Evolutionary conservation across 92 coral and sea anemone species (phyloP), one percentile per base, ranked within the genome.

Genomic region (Parazoanthus atlanticus): DNA sequence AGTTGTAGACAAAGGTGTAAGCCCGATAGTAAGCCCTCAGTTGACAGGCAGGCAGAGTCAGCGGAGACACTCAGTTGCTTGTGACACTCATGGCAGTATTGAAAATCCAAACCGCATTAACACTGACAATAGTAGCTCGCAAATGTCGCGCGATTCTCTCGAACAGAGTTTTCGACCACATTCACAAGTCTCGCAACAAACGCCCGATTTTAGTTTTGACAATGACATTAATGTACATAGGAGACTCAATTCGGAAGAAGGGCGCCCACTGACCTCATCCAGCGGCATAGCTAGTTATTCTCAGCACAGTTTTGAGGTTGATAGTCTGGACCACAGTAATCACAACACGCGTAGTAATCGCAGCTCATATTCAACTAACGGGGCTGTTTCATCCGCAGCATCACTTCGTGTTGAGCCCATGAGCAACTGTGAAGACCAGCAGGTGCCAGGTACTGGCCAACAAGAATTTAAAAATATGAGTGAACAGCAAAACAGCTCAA

Each of bases 1-100:
- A 76, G 80, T 90, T 74, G 81, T n/a, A 74, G 93, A 95, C 79
- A 91, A 86, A 70, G 90, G 98, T 32, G 88, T 88, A 26, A 95
- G 96, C 81, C 98, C 96, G 3, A 87, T 93, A 12, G 38, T 25
- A 0, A 43, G 65, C 67, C 87, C 78, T 84, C 65, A 29, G 5
- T 7, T 46, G 32, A 69, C 46, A 16, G 78, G 13, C 13, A 28
- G 26, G 10, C 47, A n/a, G 21, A 17, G 12, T 41, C 38, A 5
- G 52, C 38, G 36, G 56, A 70, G 40, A 16, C 76, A 29, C 28
- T 84, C 78, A 5, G 23, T 29, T 54, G 30, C 15, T n/a, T 9
- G 46, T 61, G 85, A 4, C 8, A 67, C 54, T 71, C 28, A 3
- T 41, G 2, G 25, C 52, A 40, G 46, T 31, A 80, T 3, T 67